A percentile compares a stretch with the other conserved stretches of the same genome.
Conservation (phyloP, 2,113 vertebrate genomes). For the Rhabdomys dilectus region DNA sequence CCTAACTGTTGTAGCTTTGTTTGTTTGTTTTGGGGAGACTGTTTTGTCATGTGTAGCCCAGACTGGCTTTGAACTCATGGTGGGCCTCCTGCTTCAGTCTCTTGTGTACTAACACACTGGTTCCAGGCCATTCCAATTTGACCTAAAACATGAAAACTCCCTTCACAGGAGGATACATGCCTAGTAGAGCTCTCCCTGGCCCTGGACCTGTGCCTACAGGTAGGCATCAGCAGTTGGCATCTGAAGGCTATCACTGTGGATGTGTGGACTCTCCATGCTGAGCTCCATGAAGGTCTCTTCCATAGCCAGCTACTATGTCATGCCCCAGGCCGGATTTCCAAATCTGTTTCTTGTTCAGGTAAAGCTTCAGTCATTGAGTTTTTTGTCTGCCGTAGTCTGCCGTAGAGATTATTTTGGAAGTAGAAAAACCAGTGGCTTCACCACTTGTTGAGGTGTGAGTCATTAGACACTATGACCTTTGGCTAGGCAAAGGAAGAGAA, state of each 20-base stretch:
- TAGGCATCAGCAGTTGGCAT: constrained; percentile 88
- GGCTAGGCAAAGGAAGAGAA: constrained; percentile 31
- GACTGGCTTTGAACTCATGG: not conserved
- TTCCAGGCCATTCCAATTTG: constrained; percentile 23
- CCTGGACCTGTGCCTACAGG: constrained; percentile 91
- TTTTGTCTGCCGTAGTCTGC: constrained; percentile 16
- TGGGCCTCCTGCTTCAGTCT: not conserved
- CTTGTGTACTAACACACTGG: not conserved
- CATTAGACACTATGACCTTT: constrained; percentile 38
- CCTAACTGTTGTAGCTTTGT: not conserved
- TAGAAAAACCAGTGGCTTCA: constrained; percentile 13
- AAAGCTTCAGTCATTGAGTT: constrained; percentile 17
- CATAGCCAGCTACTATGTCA: constrained; percentile 89
- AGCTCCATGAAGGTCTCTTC: constrained; percentile 96
- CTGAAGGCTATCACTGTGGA: constrained; percentile 88
- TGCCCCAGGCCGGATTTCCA: constrained; percentile 13
- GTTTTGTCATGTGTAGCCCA: not conserved
- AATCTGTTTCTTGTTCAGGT: constrained; percentile 47
- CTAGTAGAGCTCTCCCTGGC: constrained; percentile 94
- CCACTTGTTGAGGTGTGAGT: constrained; percentile 12
- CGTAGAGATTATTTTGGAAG: constrained; percentile 16
- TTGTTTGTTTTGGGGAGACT: not conserved
- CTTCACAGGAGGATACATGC: constrained; percentile 91
- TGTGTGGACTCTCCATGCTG: constrained; percentile 91
- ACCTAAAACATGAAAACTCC: not conserved